phyloP scores from a whole-genome alignment of 2,888 invertebrate genomes.

The Agrotis exclamationis region DNA sequence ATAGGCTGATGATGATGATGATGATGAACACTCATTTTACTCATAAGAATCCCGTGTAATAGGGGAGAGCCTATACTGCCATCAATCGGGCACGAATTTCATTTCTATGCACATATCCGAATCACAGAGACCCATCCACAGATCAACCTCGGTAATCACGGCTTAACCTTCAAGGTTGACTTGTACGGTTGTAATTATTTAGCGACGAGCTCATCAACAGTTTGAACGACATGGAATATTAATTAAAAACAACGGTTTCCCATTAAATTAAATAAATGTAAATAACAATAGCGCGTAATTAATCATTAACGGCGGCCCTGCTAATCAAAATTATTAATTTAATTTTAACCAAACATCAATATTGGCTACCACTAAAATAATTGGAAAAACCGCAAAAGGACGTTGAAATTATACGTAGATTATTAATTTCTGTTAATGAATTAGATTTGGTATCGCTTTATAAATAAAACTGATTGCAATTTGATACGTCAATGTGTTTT shows the following conservation, averaged over 20 bases:
- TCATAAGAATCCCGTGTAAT: neutral
- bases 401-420: constrained; percentile 7
- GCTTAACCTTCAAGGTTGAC: too few species aligned
- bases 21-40: too few species aligned
- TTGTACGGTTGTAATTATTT: too few species aligned
- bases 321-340: constrained; percentile 53
- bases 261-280: constrained; percentile 29
- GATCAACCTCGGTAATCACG: too few species aligned
- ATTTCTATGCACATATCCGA: too few species aligned
- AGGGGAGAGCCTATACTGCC: neutral
- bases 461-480: neutral
- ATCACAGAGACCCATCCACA: too few species aligned
- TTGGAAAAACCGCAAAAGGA: constrained; percentile 45
- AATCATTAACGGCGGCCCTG: constrained; percentile 37
- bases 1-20: too few species aligned
- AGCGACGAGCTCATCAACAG: too few species aligned
- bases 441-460: neutral
- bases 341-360: constrained; percentile 38
- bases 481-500: too few species aligned
- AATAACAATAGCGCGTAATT: constrained; percentile 33
- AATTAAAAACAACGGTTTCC: constrained; percentile 9
- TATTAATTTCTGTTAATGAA: constrained; percentile 17
- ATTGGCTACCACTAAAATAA: constrained; percentile 30
- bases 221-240: neutral
- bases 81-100: neutral